phyloP scores from a whole-genome alignment of 1,140 invertebrate species.

The Berghia stephanieae region DNA sequence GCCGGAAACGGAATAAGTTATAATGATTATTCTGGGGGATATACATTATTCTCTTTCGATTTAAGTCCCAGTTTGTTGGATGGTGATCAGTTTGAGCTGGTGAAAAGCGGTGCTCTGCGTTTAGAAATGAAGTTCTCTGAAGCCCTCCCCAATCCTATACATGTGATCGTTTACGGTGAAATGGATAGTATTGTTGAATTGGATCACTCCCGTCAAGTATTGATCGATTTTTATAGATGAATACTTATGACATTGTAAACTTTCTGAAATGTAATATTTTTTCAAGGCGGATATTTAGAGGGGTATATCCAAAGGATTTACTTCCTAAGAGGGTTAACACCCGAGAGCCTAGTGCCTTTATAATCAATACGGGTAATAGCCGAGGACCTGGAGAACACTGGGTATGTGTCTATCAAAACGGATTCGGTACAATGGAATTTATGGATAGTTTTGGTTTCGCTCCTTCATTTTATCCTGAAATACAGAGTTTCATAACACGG shows the following conservation, averaged over 20 bases:
- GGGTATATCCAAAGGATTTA: neutral
- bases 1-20: neutral
- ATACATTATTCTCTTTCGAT: too few relatives aligned
- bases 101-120: neutral
- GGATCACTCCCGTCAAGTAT: neutral
- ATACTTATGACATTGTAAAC: neutral
- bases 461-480: neutral
- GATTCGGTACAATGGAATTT: neutral
- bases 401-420: neutral
- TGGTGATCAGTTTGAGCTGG: too few relatives aligned
- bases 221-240: neutral
- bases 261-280: too few relatives aligned
- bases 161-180: neutral
- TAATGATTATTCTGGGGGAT: neutral
- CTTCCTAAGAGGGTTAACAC: neutral
- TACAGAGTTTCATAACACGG: neutral
- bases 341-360: neutral
- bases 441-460: constrained; percentile 11
- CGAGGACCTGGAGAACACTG: neutral
- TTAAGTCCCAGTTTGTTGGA: too few relatives aligned
- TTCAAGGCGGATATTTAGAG: neutral
- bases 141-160: neutral
- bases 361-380: neutral
- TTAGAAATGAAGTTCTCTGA: neutral
- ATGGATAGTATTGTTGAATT: neutral